phyloP scores from a whole-genome alignment of 2,797 vertebrate genomes.

The Thaleichthys pacificus region DNA sequence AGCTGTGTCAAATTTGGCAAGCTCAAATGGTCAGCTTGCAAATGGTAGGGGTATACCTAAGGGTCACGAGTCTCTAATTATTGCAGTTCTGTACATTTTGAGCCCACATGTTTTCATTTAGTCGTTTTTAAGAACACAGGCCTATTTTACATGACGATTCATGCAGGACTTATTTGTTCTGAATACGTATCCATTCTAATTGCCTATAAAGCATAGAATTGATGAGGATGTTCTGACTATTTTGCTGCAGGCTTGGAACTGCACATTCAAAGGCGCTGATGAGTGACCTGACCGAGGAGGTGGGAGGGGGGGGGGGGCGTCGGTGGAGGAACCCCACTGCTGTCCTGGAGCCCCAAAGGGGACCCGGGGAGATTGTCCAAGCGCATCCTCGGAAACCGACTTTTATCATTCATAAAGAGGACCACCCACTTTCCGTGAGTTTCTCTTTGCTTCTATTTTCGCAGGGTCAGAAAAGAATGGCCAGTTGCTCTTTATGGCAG shows the following conservation, averaged over 20 bases:
- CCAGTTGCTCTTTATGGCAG: constrained; percentile 80
- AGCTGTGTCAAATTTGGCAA: constrained; percentile 83
- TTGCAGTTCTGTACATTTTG: constrained; percentile 55
- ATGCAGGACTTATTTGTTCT: background rate
- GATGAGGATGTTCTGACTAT: constrained; percentile 1
- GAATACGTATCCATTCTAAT: background rate
- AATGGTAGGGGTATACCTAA: constrained; percentile 74
- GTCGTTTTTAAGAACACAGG: background rate
- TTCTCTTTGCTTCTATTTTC: constrained; percentile 71
- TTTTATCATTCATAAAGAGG: constrained; percentile 57
- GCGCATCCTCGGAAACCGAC: constrained; percentile 28
- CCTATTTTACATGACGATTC: no score
- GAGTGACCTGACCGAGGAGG: constrained; percentile 29
- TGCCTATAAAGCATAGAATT: background rate
- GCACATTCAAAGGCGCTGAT: constrained; percentile 31
- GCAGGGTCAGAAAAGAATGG: constrained; percentile 74
- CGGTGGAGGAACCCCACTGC: constrained; percentile 22
- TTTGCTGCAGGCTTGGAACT: constrained; percentile 13
- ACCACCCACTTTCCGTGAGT: constrained; percentile 76
- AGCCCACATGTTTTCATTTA: constrained; percentile 16
- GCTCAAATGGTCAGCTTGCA: constrained; percentile 82
- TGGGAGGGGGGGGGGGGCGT: constrained; percentile 3
- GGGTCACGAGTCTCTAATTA: constrained; percentile 69
- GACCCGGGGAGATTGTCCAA: constrained; percentile 30
- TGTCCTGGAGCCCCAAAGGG: constrained; percentile 16